Conservation (phyloP, 2,113 vertebrate species). For the Eretmodus cyanostictus region DNA sequence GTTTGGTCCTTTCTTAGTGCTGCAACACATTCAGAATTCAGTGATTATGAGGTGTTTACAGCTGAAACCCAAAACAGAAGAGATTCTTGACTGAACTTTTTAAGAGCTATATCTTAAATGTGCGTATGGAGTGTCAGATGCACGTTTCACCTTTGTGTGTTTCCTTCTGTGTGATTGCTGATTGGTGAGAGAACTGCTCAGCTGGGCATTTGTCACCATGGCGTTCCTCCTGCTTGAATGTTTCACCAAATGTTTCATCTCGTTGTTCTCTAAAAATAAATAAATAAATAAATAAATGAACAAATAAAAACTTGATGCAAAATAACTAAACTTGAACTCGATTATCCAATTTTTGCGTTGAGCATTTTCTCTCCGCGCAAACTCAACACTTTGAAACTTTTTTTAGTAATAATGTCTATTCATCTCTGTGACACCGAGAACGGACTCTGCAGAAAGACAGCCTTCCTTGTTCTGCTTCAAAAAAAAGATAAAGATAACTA, state of each 20-base stretch:
- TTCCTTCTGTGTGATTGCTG: not conserved
- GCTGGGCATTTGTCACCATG: not conserved
- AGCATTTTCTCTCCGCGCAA: not conserved
- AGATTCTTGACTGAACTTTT: not conserved
- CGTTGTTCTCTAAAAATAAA: not conserved
- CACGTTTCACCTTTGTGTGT: conserved; percentile 15
- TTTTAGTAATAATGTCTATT: not conserved
- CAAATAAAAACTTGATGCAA: not conserved
- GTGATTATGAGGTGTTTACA: not conserved
- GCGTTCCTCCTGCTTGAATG: not conserved
- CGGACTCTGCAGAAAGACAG: not conserved
- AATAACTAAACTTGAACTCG: not conserved
- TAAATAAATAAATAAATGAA: not conserved
- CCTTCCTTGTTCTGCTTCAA: not conserved
- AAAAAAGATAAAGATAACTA: not conserved
- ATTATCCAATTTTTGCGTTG: not conserved
- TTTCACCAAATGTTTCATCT: not conserved
- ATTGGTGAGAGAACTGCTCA: not conserved
- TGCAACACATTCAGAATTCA: conserved; percentile 9
- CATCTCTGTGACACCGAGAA: not conserved
- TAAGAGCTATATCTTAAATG: not conserved
- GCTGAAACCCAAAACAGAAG: not conserved
- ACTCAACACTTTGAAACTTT: not conserved
- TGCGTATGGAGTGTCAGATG: not conserved
- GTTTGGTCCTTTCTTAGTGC: not conserved